Conservation (phyloP, 2,113 vertebrate species). For the Sylvia atricapilla region DNA sequence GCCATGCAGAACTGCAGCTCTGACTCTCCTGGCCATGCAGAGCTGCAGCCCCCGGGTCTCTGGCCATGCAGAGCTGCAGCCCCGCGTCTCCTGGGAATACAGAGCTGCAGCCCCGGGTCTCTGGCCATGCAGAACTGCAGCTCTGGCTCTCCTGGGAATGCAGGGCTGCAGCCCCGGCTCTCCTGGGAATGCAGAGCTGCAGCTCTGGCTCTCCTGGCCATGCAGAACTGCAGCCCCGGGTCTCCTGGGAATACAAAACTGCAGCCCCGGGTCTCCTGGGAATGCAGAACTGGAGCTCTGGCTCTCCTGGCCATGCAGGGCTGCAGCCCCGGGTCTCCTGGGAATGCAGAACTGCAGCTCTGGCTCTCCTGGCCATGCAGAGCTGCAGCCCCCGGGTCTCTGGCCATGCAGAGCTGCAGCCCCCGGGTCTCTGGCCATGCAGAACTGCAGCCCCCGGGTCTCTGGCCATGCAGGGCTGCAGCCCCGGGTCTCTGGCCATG, state of each 20-base stretch:
- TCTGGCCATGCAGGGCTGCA: background rate
- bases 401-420: background rate
- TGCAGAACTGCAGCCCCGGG: background rate
- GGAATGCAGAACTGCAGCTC: background rate
- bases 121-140: background rate
- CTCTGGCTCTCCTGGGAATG: background rate
- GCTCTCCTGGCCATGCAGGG: background rate
- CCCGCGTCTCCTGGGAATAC: background rate
- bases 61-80: background rate
- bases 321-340: background rate
- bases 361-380: background rate
- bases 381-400: background rate
- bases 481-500: background rate
- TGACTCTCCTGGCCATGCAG: background rate
- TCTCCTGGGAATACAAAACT: background rate
- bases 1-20: background rate
- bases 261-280: background rate
- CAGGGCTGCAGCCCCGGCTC: background rate
- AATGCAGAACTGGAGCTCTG: no score
- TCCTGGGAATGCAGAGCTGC: background rate
- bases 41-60: background rate
- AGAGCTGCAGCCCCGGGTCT: background rate
- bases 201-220: background rate
- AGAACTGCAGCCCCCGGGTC: background rate
- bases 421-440: background rate